Percentiles rank a stretch among this genome's conserved stretches.
phyloP scores from a whole-genome alignment of 2,113 vertebrate species.

The Amphiprion percula region DNA sequence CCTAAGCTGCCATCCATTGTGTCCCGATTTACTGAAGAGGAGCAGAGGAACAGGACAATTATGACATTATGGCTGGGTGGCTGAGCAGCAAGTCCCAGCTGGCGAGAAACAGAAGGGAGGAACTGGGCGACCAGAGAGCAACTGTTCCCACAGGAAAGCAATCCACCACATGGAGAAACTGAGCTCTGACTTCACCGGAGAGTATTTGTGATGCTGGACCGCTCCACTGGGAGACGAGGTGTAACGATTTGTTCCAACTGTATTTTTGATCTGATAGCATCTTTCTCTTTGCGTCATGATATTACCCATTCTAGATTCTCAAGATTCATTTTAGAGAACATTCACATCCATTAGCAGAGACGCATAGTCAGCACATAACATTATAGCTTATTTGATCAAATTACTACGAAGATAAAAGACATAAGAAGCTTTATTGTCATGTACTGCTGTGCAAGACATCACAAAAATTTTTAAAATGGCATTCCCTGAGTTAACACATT shows the following conservation, averaged over 20 bases:
- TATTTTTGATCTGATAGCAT: constrained; percentile 4
- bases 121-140: constrained; percentile 50
- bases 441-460: too few species aligned
- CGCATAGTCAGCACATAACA: too few species aligned
- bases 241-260: constrained; percentile 15
- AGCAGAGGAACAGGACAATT: constrained; percentile 77
- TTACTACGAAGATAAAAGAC: too few species aligned
- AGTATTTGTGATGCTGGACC: not conserved
- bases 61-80: constrained; percentile 82
- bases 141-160: constrained; percentile 78
- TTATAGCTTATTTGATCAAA: too few species aligned
- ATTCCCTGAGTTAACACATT: too few species aligned
- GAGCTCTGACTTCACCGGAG: constrained; percentile 1
- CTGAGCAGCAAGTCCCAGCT: constrained; percentile 78
- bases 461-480: too few species aligned
- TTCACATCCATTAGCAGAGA: not conserved
- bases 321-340: not conserved
- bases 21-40: constrained; percentile 53
- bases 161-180: constrained; percentile 69
- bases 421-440: too few species aligned
- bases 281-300: not conserved
- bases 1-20: constrained; percentile 73
- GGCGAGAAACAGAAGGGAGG: constrained; percentile 62
- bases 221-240: not conserved
- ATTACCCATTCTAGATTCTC: not conserved